These are phyloP conservation scores for Lepus oiostolus DNA, from an alignment of 2,797 vertebrate genomes.

Conservation along the genomic window DNA sequence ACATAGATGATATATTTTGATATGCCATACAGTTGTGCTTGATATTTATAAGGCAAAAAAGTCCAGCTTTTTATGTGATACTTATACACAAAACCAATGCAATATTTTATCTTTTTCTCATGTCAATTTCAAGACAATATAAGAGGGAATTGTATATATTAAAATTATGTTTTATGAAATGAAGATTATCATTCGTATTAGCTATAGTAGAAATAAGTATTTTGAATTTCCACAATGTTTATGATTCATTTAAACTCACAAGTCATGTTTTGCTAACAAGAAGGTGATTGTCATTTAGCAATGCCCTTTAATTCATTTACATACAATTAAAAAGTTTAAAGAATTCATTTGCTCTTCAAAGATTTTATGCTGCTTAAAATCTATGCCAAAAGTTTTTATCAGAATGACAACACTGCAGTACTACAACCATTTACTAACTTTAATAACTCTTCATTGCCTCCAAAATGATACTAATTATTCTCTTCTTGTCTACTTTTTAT, in stretches of 20 bases:
- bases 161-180: constrained; percentile 4
- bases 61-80: background rate
- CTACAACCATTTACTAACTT: background rate
- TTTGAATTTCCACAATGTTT: background rate
- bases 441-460: background rate
- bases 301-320: background rate
- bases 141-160: background rate
- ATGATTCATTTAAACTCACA: background rate
- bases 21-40: background rate
- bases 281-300: background rate
- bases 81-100: background rate
- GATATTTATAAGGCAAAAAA: background rate
- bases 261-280: background rate
- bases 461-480: background rate
- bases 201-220: background rate
- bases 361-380: background rate
- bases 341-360: background rate
- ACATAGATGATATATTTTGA: background rate
- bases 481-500: constrained; percentile 12
- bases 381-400: background rate
- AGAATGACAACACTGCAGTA: background rate
- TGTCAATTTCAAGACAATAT: background rate
- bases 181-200: background rate
- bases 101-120: background rate
- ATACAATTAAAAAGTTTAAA: background rate